Evolutionary conservation across 2,888 invertebrate species (phyloP), one percentile per base, ranked within the genome.

Genomic region (Brenthis daphne): DNA sequence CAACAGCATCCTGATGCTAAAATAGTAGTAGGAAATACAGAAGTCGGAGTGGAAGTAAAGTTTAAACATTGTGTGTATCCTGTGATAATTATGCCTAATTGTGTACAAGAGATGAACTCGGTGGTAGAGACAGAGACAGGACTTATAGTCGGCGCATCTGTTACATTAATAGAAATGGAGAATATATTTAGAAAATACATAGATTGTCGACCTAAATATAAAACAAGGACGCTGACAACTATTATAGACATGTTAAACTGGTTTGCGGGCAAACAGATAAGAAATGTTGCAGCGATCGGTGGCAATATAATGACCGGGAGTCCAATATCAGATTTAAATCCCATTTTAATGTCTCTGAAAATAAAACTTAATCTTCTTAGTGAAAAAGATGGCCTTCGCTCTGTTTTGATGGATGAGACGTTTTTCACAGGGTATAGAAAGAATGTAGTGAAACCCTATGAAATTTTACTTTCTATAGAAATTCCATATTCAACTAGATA

Each of bases 251-350:
- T 99, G 97, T 90, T 99, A 60, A 95, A 97, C 82, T 98, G 96
- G 95, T 99, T 99, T 93, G 99, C 98, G 57, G 98, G 99, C 11
- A 97, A 97, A 83, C 99, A 99, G 89, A 98, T 99, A 68, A 94
- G 99, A 78, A 99, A 98, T 85, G 98, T 98, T n/a, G 98, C 98
- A 55, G 96, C 97, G 14, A 88, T 99, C 56, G 98, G 97, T 56
- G 98, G 99, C 16, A 99, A 99, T 82, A 97, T 99, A 74, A 98
- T 98, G 95, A 98, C 98, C 0, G 97, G 97, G 24, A 98, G 98
- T 89, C 99, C 99, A 0, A 99, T 99, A 82, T 98, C 98, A 0
- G 99, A 99, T 88, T 93, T 99, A 81, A 98, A 98, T 88, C 99
- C 99, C 0, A 95, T 99, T 75, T 94, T 99, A 71, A 95, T 98